Conservation (phyloP, 2,113 vertebrate species). For the Pelvicachromis taeniatus region DNA sequence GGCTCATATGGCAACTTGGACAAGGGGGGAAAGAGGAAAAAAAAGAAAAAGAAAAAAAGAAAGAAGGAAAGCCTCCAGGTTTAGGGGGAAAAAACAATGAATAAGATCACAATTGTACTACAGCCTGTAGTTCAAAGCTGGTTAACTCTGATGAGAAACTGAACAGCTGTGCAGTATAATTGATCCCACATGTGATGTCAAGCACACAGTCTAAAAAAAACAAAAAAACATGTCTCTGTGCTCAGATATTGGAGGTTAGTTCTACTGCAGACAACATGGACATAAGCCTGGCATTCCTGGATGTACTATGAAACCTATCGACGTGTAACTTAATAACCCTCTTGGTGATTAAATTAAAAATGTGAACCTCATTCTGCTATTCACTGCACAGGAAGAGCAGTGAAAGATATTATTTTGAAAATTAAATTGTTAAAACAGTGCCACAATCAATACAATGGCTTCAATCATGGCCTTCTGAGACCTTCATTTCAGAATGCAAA, state of each 20-base stretch:
- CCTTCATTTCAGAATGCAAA: neutral
- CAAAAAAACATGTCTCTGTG: neutral
- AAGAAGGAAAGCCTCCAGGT: conserved; percentile 8
- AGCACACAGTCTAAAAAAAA: neutral
- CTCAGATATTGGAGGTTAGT: neutral
- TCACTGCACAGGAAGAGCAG: neutral
- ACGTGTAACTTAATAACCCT: neutral
- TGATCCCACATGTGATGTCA: conserved; percentile 31
- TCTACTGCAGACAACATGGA: neutral
- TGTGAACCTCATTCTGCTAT: neutral
- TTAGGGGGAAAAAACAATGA: neutral
- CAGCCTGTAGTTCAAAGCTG: neutral
- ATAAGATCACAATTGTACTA: neutral
- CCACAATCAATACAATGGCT: neutral
- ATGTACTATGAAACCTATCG: neutral
- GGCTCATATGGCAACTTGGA: conserved; percentile 20
- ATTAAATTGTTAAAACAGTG: neutral
- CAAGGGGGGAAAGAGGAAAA: neutral
- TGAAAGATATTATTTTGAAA: neutral
- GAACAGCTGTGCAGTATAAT: conserved; percentile 37
- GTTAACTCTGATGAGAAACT: conserved; percentile 6
- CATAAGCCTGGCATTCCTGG: neutral
- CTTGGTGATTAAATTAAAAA: neutral
- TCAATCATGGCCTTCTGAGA: neutral
- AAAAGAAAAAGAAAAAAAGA: neutral